These are phyloP conservation scores for Chloebia gouldiae DNA, from an alignment of 2,113 vertebrate species.

Conservation along the genomic window DNA sequence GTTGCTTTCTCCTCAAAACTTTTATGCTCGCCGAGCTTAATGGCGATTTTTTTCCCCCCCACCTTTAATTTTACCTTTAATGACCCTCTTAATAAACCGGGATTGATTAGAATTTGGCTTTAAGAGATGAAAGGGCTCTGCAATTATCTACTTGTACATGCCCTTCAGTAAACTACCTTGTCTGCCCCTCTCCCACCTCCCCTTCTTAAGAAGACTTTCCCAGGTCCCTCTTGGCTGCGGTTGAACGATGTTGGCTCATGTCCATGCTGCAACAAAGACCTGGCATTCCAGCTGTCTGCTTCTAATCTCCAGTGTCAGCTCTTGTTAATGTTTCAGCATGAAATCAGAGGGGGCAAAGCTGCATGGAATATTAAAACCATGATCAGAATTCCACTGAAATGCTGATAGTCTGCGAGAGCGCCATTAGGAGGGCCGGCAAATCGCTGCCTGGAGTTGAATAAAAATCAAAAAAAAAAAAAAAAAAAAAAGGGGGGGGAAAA, in stretches of 20 bases:
- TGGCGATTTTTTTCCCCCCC: background rate
- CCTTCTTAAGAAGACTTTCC: constrained; percentile 90
- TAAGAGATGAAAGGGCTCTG: constrained; percentile 67
- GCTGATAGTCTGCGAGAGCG: constrained; percentile 79
- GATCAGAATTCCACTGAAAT: constrained; percentile 91
- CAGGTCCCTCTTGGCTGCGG: constrained; percentile 94
- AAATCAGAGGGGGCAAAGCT: constrained; percentile 95
- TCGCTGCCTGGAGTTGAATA: constrained; percentile 73
- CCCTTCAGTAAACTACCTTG: constrained; percentile 79
- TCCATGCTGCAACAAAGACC: constrained; percentile 95
- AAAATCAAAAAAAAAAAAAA: constrained; percentile 48
- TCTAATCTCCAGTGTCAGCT: constrained; percentile 99
- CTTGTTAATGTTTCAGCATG: constrained; percentile 97
- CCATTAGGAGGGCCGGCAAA: constrained; percentile 75
- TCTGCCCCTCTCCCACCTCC: constrained; percentile 69
- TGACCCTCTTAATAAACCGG: constrained; percentile 65
- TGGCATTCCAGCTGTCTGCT: constrained; percentile 98
- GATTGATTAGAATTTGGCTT: constrained; percentile 67
- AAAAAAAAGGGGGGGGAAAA: constrained; percentile 13
- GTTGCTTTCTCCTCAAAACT: constrained; percentile 42
- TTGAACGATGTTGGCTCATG: constrained; percentile 91
- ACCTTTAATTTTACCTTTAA: constrained; percentile 56
- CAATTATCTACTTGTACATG: constrained; percentile 69
- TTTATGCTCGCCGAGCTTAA: constrained; percentile 45
- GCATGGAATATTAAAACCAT: constrained; percentile 93